Evolutionary conservation across 1,140 invertebrate species (phyloP).

Genomic region (Drosophila sucinea): DNA sequence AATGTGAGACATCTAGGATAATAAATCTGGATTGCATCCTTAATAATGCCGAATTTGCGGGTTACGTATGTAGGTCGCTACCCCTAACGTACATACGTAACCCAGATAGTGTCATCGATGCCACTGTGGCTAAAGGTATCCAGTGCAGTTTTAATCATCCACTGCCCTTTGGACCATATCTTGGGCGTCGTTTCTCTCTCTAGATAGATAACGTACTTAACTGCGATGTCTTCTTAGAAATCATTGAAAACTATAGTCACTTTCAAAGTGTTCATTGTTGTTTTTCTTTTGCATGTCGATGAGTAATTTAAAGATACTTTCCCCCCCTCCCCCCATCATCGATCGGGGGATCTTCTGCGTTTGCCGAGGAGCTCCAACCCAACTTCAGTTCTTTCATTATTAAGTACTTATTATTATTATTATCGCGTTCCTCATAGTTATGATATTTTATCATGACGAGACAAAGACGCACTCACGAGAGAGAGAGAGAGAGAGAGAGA

Average conservation of each 20-base stretch:
- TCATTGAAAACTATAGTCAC: neutral
- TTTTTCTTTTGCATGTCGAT: slow-evolving; percentile 12
- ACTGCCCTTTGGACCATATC: no score
- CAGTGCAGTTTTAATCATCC: no score
- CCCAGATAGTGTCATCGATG: no score
- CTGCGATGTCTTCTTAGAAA: neutral
- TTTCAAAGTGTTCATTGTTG: neutral
- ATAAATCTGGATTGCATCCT: no score
- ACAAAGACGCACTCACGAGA: slow-evolving; percentile 34
- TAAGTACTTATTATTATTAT: slow-evolving; percentile 36
- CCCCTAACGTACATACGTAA: no score
- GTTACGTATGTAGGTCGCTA: no score
- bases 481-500: slow-evolving; percentile 1
- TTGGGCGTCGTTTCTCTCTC: no score
- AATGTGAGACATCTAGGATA: no score
- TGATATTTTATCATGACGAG: slow-evolving; percentile 59
- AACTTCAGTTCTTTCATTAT: slow-evolving; percentile 19
- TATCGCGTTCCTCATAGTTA: slow-evolving; percentile 50
- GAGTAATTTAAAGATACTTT: slow-evolving; percentile 10
- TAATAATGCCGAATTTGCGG: no score
- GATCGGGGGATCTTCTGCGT: neutral
- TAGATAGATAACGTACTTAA: no score
- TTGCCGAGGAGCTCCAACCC: neutral
- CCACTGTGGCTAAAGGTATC: no score
- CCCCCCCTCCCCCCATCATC: neutral